Base-by-base conservation (phyloP, 2,113 vertebrate genomes). In the Istiophorus platypterus region DNA sequence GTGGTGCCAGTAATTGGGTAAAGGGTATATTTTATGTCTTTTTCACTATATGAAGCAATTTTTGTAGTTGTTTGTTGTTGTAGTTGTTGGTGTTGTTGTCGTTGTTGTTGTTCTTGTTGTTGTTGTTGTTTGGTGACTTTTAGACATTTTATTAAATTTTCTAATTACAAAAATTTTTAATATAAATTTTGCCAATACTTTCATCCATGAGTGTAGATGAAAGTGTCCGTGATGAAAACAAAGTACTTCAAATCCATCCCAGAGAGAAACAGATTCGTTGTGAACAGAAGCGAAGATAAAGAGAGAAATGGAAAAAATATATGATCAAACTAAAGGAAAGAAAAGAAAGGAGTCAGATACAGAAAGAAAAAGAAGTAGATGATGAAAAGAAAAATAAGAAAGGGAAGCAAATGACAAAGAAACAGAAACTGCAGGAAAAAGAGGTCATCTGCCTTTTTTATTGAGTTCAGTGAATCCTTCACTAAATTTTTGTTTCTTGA, bases 151-250 rank as follows among this genome's bases (percentile, higher is more conserved):
- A n/a, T n/a, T n/a, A n/a, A n/a, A n/a, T n/a, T n/a, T n/a, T n/a
- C n/a, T n/a, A n/a, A n/a, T n/a, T n/a, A n/a, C n/a, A n/a, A n/a
- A n/a, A n/a, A n/a, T n/a, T n/a, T n/a, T n/a, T n/a, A n/a, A n/a
- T n/a, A n/a, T n/a, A n/a, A n/a, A n/a, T n/a, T n/a, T n/a, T n/a
- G n/a, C n/a, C n/a, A n/a, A n/a, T n/a, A n/a, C n/a, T n/a, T n/a
- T n/a, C n/a, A n/a, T n/a, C n/a, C n/a, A n/a, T n/a, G n/a, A n/a
- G n/a, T 62, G 62, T 45, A 83, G 47, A 70, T 57, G 56, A 66
- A 63, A 65, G 58, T 63, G 72, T 72, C 51, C 24, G 67, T 57
- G 56, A 84, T 86, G 61, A 74, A 81, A 54, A 86, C 69, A 39
- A 51, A 86, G 71, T 58, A 26, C 34, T 12, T 27, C 4, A 65